Conservation (phyloP, 2,113 vertebrate genomes). For the Elachura formosa region DNA sequence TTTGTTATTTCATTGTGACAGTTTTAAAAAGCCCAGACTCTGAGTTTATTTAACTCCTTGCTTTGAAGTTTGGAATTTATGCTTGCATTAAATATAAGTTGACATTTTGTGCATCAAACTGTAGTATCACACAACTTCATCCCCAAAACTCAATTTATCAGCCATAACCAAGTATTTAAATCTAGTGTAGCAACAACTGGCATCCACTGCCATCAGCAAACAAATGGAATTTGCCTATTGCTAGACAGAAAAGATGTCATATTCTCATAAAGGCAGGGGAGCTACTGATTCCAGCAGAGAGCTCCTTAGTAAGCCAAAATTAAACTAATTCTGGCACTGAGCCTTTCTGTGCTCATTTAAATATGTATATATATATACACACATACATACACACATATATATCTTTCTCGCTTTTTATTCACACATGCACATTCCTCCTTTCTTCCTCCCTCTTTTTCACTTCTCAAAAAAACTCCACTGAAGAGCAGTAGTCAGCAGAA, state of each 20-base stretch:
- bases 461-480: background rate
- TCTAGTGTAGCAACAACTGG: background rate
- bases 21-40: background rate
- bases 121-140: background rate
- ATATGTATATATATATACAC: fast-evolving
- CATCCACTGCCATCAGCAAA: fast-evolving
- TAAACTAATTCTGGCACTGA: background rate
- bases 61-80: background rate
- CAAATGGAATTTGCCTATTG: background rate
- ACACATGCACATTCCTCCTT: background rate
- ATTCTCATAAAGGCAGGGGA: background rate
- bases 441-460: background rate
- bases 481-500: background rate
- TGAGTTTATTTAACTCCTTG: background rate
- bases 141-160: background rate
- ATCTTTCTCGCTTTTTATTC: background rate
- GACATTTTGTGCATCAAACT: background rate
- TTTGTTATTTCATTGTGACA: background rate
- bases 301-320: background rate
- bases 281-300: background rate
- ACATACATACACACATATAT: fast-evolving
- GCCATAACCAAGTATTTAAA: background rate
- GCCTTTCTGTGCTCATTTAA: background rate
- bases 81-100: background rate
- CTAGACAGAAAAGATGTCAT: background rate